A percentile compares a stretch with the other conserved stretches of the same genome.
These are phyloP conservation scores for Crypturellus undulatus DNA, from an alignment of 2,113 vertebrate species.

Conservation along the genomic window DNA sequence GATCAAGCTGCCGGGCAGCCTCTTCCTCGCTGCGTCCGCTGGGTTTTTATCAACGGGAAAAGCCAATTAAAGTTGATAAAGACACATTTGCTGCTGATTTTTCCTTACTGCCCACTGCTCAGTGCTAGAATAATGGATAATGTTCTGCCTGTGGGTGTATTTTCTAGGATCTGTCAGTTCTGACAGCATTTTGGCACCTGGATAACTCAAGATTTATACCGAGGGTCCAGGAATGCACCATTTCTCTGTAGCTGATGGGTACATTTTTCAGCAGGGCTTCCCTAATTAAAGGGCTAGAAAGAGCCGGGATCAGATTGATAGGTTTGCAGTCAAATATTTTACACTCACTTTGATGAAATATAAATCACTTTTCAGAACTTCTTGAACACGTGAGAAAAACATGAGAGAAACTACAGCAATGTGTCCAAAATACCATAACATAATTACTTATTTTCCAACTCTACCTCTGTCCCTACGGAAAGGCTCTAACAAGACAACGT, in stretches of 20 bases:
- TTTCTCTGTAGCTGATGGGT: slow-evolving; percentile 73
- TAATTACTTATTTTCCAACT: slow-evolving; percentile 20
- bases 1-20: slow-evolving; percentile 58
- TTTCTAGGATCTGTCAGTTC: slow-evolving; percentile 78
- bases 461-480: background rate
- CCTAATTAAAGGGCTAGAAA: slow-evolving; percentile 79
- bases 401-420: background rate
- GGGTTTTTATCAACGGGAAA: slow-evolving; percentile 50
- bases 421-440: background rate
- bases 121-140: slow-evolving; percentile 75
- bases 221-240: slow-evolving; percentile 72
- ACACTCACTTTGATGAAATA: slow-evolving; percentile 76
- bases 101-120: slow-evolving; percentile 74
- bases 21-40: slow-evolving; percentile 16
- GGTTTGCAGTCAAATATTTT: slow-evolving; percentile 72
- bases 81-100: slow-evolving; percentile 70
- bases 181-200: slow-evolving; percentile 78
- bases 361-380: slow-evolving; percentile 72
- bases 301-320: slow-evolving; percentile 76
- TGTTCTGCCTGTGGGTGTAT: slow-evolving; percentile 76
- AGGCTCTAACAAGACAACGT: background rate
- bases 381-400: slow-evolving; percentile 39
- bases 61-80: slow-evolving; percentile 76
- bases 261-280: slow-evolving; percentile 79
- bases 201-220: slow-evolving; percentile 78